phyloP scores from a whole-genome alignment of 2,888 invertebrate genomes.

The Cataglyphis rosenhaueri region DNA sequence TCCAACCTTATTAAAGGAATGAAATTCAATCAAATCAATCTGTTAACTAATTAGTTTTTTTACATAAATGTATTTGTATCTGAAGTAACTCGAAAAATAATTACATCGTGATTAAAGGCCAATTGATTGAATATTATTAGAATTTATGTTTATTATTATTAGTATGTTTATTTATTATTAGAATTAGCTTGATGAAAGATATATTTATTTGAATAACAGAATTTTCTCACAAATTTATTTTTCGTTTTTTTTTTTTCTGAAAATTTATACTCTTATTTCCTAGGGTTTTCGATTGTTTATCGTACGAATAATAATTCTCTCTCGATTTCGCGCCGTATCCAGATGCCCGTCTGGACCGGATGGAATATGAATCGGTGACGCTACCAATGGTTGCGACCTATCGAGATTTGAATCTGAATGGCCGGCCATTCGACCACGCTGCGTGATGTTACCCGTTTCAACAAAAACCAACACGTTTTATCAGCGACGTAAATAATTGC shows the following conservation, averaged over 20 bases:
- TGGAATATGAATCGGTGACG: conserved; percentile 45
- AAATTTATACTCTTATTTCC: conserved; percentile 2
- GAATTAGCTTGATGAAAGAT: background rate
- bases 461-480: conserved; percentile 45
- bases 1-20: background rate
- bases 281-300: conserved; percentile 24
- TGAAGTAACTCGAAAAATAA: background rate
- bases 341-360: conserved; percentile 17
- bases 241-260: background rate
- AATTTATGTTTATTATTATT: background rate
- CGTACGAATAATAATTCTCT: background rate
- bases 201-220: background rate
- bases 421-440: conserved; percentile 22
- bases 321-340: conserved; percentile 26
- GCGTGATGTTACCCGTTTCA: conserved; percentile 1
- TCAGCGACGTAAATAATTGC: conserved; percentile 49
- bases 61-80: background rate
- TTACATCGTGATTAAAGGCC: background rate
- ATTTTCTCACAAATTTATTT: background rate
- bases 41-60: background rate
- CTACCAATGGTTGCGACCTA: conserved; percentile 33
- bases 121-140: background rate
- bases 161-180: no score
- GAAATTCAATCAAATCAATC: background rate
- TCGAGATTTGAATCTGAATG: conserved; percentile 55